phyloP scores from a whole-genome alignment of 2,113 vertebrate genomes.

The Rhynchomys soricoides region DNA sequence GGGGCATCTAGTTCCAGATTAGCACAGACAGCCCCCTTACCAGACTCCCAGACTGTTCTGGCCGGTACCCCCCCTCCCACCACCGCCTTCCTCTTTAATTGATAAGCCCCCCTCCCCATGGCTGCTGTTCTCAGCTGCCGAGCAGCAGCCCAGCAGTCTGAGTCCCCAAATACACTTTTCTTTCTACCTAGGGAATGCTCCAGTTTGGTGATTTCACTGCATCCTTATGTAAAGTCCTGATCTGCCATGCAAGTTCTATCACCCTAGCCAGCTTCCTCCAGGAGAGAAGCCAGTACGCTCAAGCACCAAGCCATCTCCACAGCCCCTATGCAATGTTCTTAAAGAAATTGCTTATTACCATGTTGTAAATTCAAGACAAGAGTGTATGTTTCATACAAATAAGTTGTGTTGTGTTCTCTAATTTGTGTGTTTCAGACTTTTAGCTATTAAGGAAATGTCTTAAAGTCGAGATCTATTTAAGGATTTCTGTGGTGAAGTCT shows the following conservation, averaged over 20 bases:
- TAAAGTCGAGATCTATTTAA: not conserved
- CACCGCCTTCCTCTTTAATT: not conserved
- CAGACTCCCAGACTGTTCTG: not conserved
- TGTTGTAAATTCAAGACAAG: not conserved
- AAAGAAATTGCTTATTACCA: not conserved
- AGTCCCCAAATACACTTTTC: not conserved
- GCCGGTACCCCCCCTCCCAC: not conserved
- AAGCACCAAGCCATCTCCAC: not conserved
- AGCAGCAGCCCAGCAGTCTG: not conserved
- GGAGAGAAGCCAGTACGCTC: not conserved
- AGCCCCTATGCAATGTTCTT: not conserved
- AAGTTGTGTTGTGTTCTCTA: not conserved
- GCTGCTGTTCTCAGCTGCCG: not conserved
- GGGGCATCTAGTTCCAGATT: not conserved
- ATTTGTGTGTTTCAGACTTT: not conserved
- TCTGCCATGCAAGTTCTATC: not conserved
- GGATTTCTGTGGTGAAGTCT: not conserved
- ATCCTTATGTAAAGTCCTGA: not conserved
- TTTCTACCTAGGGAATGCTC: not conserved
- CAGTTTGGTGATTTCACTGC: not conserved
- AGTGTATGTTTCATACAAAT: not conserved
- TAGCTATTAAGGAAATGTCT: not conserved
- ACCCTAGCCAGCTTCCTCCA: not conserved
- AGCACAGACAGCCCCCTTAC: not conserved
- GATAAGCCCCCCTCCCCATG: not conserved